A percentile compares a stretch with the other conserved stretches of the same genome.
Conservation (phyloP, 1,140 invertebrate genomes). For the Drosophila tristis region DNA sequence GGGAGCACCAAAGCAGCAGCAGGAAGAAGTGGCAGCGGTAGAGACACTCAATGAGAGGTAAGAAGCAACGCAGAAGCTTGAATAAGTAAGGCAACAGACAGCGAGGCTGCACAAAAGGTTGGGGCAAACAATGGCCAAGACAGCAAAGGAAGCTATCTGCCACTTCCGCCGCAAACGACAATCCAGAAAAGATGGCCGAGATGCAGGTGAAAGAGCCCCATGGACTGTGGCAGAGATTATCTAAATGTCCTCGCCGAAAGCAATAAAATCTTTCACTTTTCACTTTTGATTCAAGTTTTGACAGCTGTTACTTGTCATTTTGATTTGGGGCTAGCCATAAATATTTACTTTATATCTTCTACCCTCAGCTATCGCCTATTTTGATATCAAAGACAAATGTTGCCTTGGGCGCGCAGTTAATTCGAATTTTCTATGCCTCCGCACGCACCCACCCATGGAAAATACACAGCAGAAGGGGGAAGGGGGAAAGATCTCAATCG, state of each 20-base stretch:
- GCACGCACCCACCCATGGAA: conserved; percentile 40
- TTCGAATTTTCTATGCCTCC: conserved; percentile 56
- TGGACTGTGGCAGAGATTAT: conserved; percentile 9
- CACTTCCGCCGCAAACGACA: conserved; percentile 55
- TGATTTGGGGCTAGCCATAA: conserved; percentile 68
- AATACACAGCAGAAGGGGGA: conserved; percentile 3
- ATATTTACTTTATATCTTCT: conserved; percentile 73
- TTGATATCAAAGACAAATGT: conserved; percentile 68
- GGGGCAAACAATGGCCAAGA: conserved; percentile 29
- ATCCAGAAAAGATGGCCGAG: neutral
- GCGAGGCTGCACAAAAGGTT: conserved; percentile 43
- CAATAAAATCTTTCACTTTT: conserved; percentile 31
- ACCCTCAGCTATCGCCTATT: conserved; percentile 14
- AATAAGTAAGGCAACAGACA: conserved; percentile 27
- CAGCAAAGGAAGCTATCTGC: conserved; percentile 37
- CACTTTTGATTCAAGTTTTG: conserved; percentile 30
- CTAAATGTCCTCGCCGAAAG: conserved; percentile 1
- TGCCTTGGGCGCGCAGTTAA: conserved; percentile 50
- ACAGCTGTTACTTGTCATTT: conserved; percentile 63
- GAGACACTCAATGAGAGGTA: too few relatives aligned
- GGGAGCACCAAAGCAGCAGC: conserved; percentile 9
- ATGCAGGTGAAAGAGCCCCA: conserved; percentile 22
- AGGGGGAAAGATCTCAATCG: conserved; percentile 40
- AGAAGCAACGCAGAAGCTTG: conserved; percentile 4
- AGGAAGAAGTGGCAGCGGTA: too few relatives aligned